Evolutionary conservation across 2,888 invertebrate genomes (phyloP).

Genomic region (Palloptera scutellata): DNA sequence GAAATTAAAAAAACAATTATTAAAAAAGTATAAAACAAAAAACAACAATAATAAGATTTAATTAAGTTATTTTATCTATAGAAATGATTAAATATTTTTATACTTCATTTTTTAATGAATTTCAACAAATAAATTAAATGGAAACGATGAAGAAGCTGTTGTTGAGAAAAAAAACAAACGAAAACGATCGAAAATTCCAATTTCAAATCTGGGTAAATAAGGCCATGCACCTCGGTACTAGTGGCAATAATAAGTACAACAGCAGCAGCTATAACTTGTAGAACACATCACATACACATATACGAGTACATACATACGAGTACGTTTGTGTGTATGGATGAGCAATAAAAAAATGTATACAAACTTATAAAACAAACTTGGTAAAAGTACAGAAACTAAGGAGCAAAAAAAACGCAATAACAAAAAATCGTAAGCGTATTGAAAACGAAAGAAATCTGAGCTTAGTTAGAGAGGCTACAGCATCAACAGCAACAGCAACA

Average conservation of each 20-base stretch:
- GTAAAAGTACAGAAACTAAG: neutral
- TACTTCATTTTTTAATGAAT: no score
- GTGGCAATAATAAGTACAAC: constrained; percentile 19
- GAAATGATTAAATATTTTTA: no score
- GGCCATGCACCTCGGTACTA: constrained; percentile 52
- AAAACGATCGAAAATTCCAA: constrained; percentile 41
- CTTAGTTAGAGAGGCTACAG: constrained; percentile 6
- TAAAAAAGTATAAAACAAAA: no score
- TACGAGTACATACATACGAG: constrained; percentile 30
- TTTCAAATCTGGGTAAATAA: constrained; percentile 58
- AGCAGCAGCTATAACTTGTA: constrained; percentile 1
- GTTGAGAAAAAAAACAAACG: constrained; percentile 6
- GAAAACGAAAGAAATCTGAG: constrained; percentile 32
- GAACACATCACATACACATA: constrained; percentile 8
- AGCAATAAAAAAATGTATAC: constrained; percentile 13
- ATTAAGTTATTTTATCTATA: no score
- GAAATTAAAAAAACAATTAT: no score
- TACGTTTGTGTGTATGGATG: constrained; percentile 23
- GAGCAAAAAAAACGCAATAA: constrained; percentile 15
- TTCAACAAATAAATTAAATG: constrained; percentile 15
- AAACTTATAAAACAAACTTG: constrained; percentile 9
- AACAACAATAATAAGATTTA: no score
- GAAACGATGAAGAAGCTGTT: constrained; percentile 19
- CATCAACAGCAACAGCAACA: constrained; percentile 14
- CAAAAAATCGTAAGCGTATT: constrained; percentile 18